Evolutionary conservation across 2,797 vertebrate species (phyloP), one percentile per base, ranked within the genome.

Genomic region (Tachyglossus aculeatus): DNA sequence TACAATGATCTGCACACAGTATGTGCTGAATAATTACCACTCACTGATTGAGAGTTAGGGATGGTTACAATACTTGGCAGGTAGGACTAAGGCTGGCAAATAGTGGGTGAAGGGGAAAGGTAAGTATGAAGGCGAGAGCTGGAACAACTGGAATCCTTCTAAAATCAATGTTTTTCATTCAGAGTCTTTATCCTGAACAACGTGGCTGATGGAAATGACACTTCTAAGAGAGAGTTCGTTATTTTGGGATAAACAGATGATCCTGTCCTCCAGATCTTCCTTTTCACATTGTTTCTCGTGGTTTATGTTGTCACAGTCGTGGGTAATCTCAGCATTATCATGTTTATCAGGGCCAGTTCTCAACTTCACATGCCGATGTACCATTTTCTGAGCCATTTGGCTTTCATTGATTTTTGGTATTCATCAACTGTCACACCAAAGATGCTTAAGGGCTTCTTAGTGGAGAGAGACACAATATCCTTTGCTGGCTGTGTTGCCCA

Each of bases 291-390:
- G 58, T 82, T 88, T 33, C 67, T 82, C 22, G 48, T 58, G 34
- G 73, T 83, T 61, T 86, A 83, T 27, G 2, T 61, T 40, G 47
- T 80, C 41, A 77, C 78, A 2, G 4, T 78, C 32, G 41, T 75
- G 52, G 80, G 78, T 53, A 83, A 85, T 43, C 45, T 71, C 33
- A 82, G 76, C 27, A 82, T 88, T 66, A 81, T 85, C 48, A 18
- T 75, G 16, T 51, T 85, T 71, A 82, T 80, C 43, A 31, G 1
- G 51, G 72, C 56, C 25, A 67, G 73, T 34, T 59, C 52, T 1
- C 71, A 80, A 33, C 74, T 88, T 69, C 67, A 80, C 4, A 78
- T n/a, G n/a, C n/a, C n/a, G n/a, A n/a, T n/a, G n/a, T n/a, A n/a
- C n/a, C n/a, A n/a, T 76, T 83, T 78, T 15, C 80, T 85, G 25